A percentile compares a stretch with the other conserved stretches of the same genome.
Evolutionary conservation across 2,888 invertebrate species (phyloP).

Genomic region (Idaea dimidiata): DNA sequence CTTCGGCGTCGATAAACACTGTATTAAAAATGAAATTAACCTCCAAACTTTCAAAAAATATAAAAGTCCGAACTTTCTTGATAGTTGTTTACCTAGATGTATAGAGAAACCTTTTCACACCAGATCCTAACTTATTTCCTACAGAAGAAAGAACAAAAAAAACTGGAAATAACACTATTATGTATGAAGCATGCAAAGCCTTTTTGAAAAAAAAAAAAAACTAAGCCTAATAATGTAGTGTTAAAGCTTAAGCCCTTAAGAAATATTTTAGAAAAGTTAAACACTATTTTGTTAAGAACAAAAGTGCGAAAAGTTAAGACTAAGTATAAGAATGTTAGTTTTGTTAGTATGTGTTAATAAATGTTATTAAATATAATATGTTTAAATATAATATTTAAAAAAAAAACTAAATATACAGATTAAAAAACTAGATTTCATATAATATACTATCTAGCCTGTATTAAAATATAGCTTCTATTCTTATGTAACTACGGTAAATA

Average conservation of each 20-base stretch:
- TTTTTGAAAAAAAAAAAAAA: no score
- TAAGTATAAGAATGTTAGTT: not conserved
- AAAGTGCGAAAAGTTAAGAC: not conserved
- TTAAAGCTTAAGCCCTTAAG: not conserved
- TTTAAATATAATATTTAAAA: not conserved
- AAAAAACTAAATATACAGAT: conserved; percentile 9
- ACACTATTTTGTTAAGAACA: not conserved
- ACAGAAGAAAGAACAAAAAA: no score
- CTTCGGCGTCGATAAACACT: no score
- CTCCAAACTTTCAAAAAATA: no score
- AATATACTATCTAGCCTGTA: not conserved
- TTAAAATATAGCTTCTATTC: conserved; percentile 11
- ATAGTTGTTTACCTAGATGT: no score
- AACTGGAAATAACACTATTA: no score
- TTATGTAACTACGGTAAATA: not conserved
- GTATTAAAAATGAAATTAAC: no score
- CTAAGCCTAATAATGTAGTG: not conserved
- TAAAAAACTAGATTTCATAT: conserved; percentile 8
- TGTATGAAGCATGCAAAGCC: no score
- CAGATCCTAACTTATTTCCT: no score
- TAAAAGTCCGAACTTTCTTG: no score
- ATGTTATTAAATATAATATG: conserved; percentile 2
- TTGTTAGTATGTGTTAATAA: conserved; percentile 2
- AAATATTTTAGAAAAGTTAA: not conserved
- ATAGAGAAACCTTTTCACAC: no score